Evolutionary conservation across 2,888 invertebrate species (phyloP), one percentile per base, ranked within the genome.

Genomic region (Diarsia dahlii): DNA sequence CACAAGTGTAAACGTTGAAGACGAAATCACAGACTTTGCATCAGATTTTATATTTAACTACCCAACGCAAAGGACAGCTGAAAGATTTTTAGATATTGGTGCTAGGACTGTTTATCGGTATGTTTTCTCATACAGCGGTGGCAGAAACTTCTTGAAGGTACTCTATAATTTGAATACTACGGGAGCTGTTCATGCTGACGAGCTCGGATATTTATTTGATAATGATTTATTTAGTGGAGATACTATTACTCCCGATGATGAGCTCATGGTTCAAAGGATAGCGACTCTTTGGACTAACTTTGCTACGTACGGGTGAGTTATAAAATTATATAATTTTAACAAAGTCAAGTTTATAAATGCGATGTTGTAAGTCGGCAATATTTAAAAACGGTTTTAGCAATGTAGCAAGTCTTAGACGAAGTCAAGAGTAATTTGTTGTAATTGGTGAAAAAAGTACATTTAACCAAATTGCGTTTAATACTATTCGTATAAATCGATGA

Each of bases 251-350:
- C 64, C 76, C 4, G 76, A 81, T 39, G 88, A 88, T 69, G 82
- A 84, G 48, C 52, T 83, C 2, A 65, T 84, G 20, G 76, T 84
- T 52, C 78, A 88, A 46, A 76, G 80, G 48, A 76, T 83, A 45
- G 77, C 84, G 12, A 84, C 72, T 20, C 75, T 86, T 45, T 89
- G 89, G 88, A 81, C 85, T 5, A 90, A 89, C 54, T 89, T 89
- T 63, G 89, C 81, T 3, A 85, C 58, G 15, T 72, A 52, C 13
- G 68, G 74, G 74, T 71, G 28, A 69, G 79, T 60, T 56, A 4
- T 45, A 20, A n/a, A 8, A n/a, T 45, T 45, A 28, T 0, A 48
- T 23, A 48, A 23, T 75, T 8, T 34, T 54, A 4, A 0, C 39
- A 15, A 73, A 73, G 46, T 46, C 0, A 54, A 2, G 4, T n/a